These are phyloP conservation scores for Lysandra coridon DNA, from an alignment of 2,888 invertebrate species.

Conservation along the genomic window DNA sequence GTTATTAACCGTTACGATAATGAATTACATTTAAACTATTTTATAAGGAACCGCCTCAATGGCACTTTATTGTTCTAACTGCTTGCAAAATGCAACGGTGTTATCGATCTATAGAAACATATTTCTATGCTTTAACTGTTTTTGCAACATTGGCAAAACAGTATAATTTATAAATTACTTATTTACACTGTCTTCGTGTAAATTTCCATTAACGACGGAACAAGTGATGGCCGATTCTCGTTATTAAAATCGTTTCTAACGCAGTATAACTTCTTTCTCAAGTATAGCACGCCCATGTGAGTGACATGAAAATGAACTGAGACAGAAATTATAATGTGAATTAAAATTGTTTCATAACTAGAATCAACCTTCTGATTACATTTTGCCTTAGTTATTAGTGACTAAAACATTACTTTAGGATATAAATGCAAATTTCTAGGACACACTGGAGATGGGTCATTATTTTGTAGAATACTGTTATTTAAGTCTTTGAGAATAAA, in stretches of 20 bases:
- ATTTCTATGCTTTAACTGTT: conserved; percentile 31
- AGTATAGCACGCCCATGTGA: background rate
- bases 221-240: conserved; percentile 24
- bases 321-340: background rate
- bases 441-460: conserved; percentile 45
- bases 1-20: conserved; percentile 55
- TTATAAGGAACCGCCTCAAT: conserved; percentile 66
- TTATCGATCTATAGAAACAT: conserved; percentile 33
- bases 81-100: conserved; percentile 37
- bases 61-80: conserved; percentile 53
- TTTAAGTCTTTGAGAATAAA: conserved; percentile 50
- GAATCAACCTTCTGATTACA: conserved; percentile 36
- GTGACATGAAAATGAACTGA: background rate
- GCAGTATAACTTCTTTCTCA: background rate
- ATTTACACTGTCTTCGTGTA: conserved; percentile 44
- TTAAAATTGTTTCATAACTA: background rate
- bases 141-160: conserved; percentile 35
- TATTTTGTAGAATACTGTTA: conserved; percentile 54
- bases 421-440: conserved; percentile 57
- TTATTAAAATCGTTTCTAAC: background rate
- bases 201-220: conserved; percentile 46
- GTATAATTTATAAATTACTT: conserved; percentile 36
- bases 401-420: conserved; percentile 37
- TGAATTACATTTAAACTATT: conserved; percentile 43
- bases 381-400: conserved; percentile 35